phyloP scores from a whole-genome alignment of 1,140 invertebrate genomes.

The Ceratosolen fusciceps region DNA sequence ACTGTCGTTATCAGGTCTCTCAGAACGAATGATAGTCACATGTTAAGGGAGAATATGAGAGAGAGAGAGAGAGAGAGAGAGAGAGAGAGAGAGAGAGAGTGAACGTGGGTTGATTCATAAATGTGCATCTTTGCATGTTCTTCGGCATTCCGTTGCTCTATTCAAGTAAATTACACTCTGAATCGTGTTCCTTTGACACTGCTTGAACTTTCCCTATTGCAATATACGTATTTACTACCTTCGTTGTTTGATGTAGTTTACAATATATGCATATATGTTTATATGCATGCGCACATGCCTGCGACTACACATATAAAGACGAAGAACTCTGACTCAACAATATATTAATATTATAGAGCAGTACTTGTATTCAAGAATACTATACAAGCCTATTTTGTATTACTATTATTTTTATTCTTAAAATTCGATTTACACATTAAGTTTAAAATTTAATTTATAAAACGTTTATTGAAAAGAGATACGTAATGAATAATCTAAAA shows the following conservation, averaged over 20 bases:
- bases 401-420: too few relatives aligned
- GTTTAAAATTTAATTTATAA: too few relatives aligned
- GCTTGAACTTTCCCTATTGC: background rate
- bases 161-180: conserved; percentile 45
- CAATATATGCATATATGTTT: background rate
- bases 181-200: conserved; percentile 44
- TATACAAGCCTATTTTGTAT: too few relatives aligned
- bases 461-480: too few relatives aligned
- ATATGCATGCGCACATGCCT: too few relatives aligned
- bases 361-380: too few relatives aligned
- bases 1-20: background rate
- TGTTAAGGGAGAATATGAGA: background rate
- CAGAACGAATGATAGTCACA: background rate
- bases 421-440: too few relatives aligned
- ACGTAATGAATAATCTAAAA: too few relatives aligned
- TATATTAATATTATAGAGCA: too few relatives aligned
- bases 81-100: background rate
- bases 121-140: conserved; percentile 33
- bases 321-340: too few relatives aligned
- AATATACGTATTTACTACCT: background rate
- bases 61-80: background rate
- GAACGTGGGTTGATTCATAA: background rate
- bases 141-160: conserved; percentile 25
- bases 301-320: too few relatives aligned
- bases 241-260: background rate